Evolutionary conservation across 2,888 invertebrate genomes (phyloP).

Genomic region (Aphidoletes aphidimyza): DNA sequence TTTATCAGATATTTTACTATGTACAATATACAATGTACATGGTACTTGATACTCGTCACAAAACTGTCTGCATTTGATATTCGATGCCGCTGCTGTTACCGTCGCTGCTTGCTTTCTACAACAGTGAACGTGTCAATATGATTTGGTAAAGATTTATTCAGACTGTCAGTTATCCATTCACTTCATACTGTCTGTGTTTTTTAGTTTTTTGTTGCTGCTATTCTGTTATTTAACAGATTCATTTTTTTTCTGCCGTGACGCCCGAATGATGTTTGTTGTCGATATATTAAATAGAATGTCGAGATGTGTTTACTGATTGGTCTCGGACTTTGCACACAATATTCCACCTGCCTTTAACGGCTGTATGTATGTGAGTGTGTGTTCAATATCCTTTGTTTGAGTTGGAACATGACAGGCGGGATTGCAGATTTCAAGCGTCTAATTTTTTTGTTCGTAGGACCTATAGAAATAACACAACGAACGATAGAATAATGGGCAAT

Average conservation of each 20-base stretch:
- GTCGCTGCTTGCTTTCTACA: not conserved
- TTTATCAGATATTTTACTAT: not conserved
- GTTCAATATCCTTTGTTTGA: slow-evolving; percentile 28
- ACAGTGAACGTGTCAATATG: not conserved
- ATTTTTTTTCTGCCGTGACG: slow-evolving; percentile 26
- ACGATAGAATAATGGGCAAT: slow-evolving; percentile 43
- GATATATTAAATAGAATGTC: slow-evolving; percentile 26
- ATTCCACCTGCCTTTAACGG: slow-evolving; percentile 35
- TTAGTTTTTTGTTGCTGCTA: not conserved
- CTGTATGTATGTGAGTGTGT: not conserved
- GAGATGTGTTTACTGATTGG: slow-evolving; percentile 41
- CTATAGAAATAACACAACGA: slow-evolving; percentile 12
- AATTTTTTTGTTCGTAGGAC: not conserved
- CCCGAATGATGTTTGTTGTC: slow-evolving; percentile 49
- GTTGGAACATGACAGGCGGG: slow-evolving; percentile 24
- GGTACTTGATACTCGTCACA: not conserved
- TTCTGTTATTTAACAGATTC: slow-evolving; percentile 34
- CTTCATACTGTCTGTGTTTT: slow-evolving; percentile 23
- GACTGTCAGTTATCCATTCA: not conserved
- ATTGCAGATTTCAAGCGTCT: slow-evolving; percentile 46
- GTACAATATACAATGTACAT: not conserved
- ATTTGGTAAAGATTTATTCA: slow-evolving; percentile 16
- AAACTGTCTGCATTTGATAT: not conserved
- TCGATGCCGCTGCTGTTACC: not conserved
- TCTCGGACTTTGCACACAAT: slow-evolving; percentile 9